Evolutionary conservation across 2,888 invertebrate genomes (phyloP).

Genomic region (Mythimna albipuncta): DNA sequence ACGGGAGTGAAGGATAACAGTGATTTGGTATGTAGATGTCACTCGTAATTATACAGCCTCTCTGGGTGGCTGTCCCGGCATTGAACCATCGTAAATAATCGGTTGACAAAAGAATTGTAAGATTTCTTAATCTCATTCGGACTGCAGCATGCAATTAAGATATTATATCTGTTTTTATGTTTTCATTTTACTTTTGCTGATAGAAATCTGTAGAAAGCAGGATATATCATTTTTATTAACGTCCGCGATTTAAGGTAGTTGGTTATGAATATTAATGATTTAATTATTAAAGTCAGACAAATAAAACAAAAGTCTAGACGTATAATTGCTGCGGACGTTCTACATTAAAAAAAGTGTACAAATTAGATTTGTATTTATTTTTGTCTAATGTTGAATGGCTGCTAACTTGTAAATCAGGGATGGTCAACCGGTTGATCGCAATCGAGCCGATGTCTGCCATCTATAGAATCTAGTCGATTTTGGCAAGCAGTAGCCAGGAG

Average conservation of each 20-base stretch:
- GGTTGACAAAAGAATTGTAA: slow-evolving; percentile 64
- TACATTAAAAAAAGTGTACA: slow-evolving; percentile 34
- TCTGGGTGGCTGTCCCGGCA: slow-evolving; percentile 64
- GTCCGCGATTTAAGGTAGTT: slow-evolving; percentile 40
- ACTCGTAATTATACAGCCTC: slow-evolving; percentile 66
- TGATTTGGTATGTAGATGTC: slow-evolving; percentile 80
- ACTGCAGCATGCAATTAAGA: slow-evolving; percentile 51
- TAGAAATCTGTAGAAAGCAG: slow-evolving; percentile 64
- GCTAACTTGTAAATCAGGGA: background rate
- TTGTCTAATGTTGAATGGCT: background rate
- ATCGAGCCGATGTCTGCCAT: no score
- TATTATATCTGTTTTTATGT: slow-evolving; percentile 42
- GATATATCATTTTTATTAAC: slow-evolving; percentile 45
- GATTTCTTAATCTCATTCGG: slow-evolving; percentile 54
- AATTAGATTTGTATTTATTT: slow-evolving; percentile 10
- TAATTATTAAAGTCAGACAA: slow-evolving; percentile 42
- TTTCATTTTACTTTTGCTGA: slow-evolving; percentile 35
- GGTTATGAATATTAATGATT: slow-evolving; percentile 47
- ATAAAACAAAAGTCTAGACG: slow-evolving; percentile 58
- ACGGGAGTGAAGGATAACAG: slow-evolving; percentile 74
- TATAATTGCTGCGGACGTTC: slow-evolving; percentile 39
- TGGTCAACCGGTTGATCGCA: no score
- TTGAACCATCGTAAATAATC: slow-evolving; percentile 60
- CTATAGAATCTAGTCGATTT: no score
- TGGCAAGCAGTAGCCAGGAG: no score